A percentile compares a stretch with the other conserved stretches of the same genome.
These are phyloP conservation scores for Dicentrarchus labrax DNA, from an alignment of 2,113 vertebrate genomes.

Conservation along the genomic window DNA sequence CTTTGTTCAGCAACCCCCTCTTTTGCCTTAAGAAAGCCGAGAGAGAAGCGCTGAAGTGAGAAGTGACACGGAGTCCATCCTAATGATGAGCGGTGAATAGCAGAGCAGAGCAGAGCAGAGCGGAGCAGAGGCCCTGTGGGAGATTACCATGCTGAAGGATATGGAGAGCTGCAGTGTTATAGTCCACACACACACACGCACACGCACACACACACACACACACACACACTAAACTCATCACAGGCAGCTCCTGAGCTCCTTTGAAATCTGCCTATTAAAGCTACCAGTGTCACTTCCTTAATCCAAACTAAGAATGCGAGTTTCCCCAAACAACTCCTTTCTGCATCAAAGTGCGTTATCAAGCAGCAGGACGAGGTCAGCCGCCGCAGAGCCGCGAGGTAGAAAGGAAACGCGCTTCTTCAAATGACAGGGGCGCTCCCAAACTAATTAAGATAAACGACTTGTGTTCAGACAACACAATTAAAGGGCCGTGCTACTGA, in stretches of 20 bases:
- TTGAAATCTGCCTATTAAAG: constrained; percentile 36
- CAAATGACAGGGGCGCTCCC: not conserved
- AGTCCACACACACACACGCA: constrained; percentile 16
- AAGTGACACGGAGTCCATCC: constrained; percentile 66
- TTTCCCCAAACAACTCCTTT: constrained; percentile 36
- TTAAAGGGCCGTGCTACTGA: constrained; percentile 12
- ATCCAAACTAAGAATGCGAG: constrained; percentile 33
- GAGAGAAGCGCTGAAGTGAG: constrained; percentile 56
- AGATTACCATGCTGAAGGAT: constrained; percentile 48
- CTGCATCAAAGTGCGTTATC: constrained; percentile 13
- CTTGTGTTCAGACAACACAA: constrained; percentile 14
- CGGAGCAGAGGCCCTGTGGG: constrained; percentile 56
- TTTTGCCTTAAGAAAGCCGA: too few species aligned
- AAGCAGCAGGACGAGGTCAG: constrained; percentile 36
- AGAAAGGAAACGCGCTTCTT: constrained; percentile 11
- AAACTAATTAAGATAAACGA: constrained; percentile 70
- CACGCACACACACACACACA: constrained; percentile 23
- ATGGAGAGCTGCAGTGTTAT: constrained; percentile 21
- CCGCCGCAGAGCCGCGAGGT: constrained; percentile 21
- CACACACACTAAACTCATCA: not conserved
- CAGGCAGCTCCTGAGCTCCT: constrained; percentile 15
- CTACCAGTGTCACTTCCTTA: constrained; percentile 55
- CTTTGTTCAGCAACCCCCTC: constrained; percentile 45
- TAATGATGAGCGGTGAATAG: constrained; percentile 67
- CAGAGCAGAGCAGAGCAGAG: constrained; percentile 23